Evolutionary conservation across 2,797 vertebrate species (phyloP), one percentile per base, ranked within the genome.

Genomic region (Mus spretus): DNA sequence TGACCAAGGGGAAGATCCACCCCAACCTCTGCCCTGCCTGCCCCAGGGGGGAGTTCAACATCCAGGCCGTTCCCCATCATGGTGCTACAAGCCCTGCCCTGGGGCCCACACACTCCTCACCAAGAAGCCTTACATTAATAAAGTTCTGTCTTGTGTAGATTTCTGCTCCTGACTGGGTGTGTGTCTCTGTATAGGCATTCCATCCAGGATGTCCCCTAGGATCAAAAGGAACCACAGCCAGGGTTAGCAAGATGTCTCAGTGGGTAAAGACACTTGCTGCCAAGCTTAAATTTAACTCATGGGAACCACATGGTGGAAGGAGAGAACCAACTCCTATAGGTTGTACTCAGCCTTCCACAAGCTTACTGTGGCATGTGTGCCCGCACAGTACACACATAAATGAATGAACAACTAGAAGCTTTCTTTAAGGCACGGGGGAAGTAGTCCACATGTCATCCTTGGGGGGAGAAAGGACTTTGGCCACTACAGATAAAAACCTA

Each of bases 61-160:
- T 92, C 92, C 89, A 95, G 89, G 67, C 95, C 74, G 86, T 59
- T 90, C 53, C 96, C 72, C 61, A 47, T 85, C 84, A 94, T 96
- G 97, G 96, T 96, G 94, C 97, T 97, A 97, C 83, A 87, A 89
- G 77, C 96, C 90, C 93, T 95, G 90, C 67, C 81, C 90, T 93
- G 94, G 97, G 95, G 96, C 81, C 96, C 91, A 91, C 83, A 85
- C 74, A 85, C 70, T 77, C 96, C 94, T 96, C 82, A 26, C 95
- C 78, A 93, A 93, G 93, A 97, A 93, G 85, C 93, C 85, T 93
- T 93, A 47, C 88, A 87, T 97, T 94, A 97, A 96, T 98, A 98
- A 98, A 98, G 89, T 90, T 87, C 96, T 96, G 93, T 97, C 98
- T 97, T 78, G 85, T 97, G 94, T 95, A 94, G 70, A 96, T 80